phyloP scores from a whole-genome alignment of 2,113 vertebrate genomes.

The Thalassarche chlororhynchos region DNA sequence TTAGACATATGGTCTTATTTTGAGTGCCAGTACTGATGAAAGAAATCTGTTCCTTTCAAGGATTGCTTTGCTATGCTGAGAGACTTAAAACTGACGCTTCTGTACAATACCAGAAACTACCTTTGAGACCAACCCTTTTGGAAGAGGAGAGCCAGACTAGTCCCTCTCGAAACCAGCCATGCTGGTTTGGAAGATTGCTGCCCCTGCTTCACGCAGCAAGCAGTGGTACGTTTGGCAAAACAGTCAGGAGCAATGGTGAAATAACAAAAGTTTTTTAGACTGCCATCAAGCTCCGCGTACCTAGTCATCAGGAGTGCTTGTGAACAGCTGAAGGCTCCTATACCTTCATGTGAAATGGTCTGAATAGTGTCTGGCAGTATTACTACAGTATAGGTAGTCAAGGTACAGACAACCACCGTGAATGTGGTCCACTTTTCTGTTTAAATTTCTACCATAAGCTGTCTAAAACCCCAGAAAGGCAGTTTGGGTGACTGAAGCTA shows the following conservation, averaged over 20 bases:
- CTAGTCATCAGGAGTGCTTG: background rate
- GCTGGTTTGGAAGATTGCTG: background rate
- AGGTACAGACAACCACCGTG: background rate
- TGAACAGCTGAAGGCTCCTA: background rate
- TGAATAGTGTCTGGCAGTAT: background rate
- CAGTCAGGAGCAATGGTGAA: background rate
- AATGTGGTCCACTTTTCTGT: background rate
- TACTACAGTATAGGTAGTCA: background rate
- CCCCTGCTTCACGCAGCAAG: background rate
- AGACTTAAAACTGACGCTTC: background rate
- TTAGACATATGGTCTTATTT: conserved; percentile 41
- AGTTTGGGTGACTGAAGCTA: background rate
- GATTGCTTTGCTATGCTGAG: background rate
- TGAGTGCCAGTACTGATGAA: background rate
- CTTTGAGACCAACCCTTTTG: background rate
- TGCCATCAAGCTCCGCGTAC: background rate
- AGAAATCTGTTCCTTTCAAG: background rate
- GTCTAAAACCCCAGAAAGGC: background rate
- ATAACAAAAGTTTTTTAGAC: background rate
- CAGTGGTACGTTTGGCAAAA: background rate
- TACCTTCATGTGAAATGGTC: background rate
- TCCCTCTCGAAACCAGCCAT: background rate
- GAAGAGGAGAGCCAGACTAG: background rate
- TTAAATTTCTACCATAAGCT: background rate
- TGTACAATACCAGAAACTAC: background rate